phyloP scores from a whole-genome alignment of 2,888 invertebrate species.

The Thecophora atra region DNA sequence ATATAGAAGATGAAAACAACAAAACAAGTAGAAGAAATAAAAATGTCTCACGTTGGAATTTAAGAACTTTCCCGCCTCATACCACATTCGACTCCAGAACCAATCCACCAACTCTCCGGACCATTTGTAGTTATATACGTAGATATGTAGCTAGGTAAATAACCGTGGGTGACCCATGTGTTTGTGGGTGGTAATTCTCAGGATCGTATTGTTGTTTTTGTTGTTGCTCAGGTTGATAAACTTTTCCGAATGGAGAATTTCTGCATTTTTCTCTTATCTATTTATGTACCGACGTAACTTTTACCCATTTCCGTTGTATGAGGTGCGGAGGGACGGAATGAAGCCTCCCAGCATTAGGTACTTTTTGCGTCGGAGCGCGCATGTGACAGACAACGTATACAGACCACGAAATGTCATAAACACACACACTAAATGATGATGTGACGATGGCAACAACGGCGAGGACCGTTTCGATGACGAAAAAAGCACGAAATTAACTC shows the following conservation, averaged over 20 bases:
- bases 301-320: background rate
- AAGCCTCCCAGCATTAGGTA: no score
- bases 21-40: background rate
- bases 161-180: background rate
- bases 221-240: background rate
- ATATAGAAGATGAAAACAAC: slow-evolving; percentile 23
- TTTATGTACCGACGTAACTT: background rate
- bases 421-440: slow-evolving; percentile 26
- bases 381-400: slow-evolving; percentile 14
- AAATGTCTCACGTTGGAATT: background rate
- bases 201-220: background rate
- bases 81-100: background rate
- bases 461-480: slow-evolving; percentile 15
- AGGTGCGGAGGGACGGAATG: background rate
- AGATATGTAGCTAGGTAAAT: no score
- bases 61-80: background rate
- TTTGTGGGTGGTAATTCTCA: background rate
- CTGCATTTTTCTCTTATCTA: slow-evolving; percentile 6
- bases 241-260: background rate
- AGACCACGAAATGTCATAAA: background rate
- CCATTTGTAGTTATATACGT: no score
- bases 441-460: slow-evolving; percentile 44
- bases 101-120: background rate
- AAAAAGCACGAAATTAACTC: slow-evolving; percentile 52
- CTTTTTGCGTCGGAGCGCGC: slow-evolving; percentile 25